Conservation (phyloP, 2,113 vertebrate genomes). For the Carollia perspicillata region DNA sequence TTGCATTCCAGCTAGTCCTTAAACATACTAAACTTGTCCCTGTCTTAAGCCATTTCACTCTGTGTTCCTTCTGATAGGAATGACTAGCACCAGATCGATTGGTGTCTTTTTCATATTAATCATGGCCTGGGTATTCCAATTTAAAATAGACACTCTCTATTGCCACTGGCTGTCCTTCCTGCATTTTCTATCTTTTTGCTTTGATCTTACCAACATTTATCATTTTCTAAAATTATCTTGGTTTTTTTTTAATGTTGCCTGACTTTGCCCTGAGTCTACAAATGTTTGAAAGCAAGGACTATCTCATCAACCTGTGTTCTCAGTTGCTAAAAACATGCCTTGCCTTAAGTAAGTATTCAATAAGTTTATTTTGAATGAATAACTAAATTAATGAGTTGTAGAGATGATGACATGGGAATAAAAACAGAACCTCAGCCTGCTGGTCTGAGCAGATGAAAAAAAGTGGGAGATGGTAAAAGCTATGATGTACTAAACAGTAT, state of each 20-base stretch:
- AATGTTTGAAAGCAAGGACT: not conserved
- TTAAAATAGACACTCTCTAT: conserved; percentile 21
- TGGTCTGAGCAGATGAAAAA: not conserved
- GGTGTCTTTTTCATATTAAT: not conserved
- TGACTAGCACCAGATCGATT: not conserved
- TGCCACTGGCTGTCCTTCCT: not conserved
- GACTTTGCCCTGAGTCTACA: not conserved
- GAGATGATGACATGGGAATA: not conserved
- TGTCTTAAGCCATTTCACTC: not conserved
- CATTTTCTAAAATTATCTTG: conserved; percentile 39
- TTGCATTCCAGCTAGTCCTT: not conserved
- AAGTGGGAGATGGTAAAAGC: not conserved
- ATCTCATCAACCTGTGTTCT: not conserved
- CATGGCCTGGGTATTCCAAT: not conserved
- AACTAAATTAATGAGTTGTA: not conserved
- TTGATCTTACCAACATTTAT: not conserved
- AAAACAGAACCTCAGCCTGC: not conserved
- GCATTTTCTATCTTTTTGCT: not conserved
- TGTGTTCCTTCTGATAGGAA: not conserved
- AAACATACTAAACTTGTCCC: not conserved
- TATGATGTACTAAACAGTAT: not conserved
- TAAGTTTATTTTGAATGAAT: not conserved
- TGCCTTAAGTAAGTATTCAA: not conserved
- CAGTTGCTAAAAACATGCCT: not conserved
- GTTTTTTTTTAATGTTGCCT: conserved; percentile 39